Base-by-base conservation (phyloP, 2,113 vertebrate genomes). In the Indicator maculatus region DNA sequence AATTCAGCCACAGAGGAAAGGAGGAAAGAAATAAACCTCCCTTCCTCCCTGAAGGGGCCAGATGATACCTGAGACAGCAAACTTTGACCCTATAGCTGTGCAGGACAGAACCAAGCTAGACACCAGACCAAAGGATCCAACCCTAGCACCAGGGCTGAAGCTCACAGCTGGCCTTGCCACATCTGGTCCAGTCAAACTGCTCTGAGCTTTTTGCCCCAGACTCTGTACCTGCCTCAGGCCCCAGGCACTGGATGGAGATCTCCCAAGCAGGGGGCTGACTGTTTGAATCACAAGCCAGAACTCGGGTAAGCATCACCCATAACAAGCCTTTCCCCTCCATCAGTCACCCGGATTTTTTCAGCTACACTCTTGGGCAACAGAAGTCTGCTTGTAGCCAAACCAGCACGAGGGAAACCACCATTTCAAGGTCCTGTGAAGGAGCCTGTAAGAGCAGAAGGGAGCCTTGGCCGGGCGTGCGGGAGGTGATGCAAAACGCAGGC, bases 371-470 rank as follows among this genome's bases (percentile, higher is more conserved):
- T 70, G 65, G 18, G 84, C 80, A 86, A 81, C 31, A 28, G 75
- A 94, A 93, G 76, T 85, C 89, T 80, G 78, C 67, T n/a, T 93
- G 91, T 91, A 89, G 41, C 71, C 7, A 0, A 80, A 91, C 95
- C 94, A 96, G 78, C 67, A 5, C 8, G 0, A 0, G 60, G 74
- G 81, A 93, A 93, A 78, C 47, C 78, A 86, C 82, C 79, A 91
- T 95, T 89, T 93, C 95, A 88, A 94, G 94, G 87, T 88, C 91
- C 94, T 80, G 89, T 28, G 0, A 86, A 95, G 91, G 87, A 95
- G 89, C 58, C 81, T 71, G 82, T 73, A 65, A 39, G 78, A 96
- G 87, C 91, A 87, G 86, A 95, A 81, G 78, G 88, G 77, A 95
- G 93, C 78, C 77, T 20, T 41, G 93, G 84, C 16, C 1, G 38